These are phyloP conservation scores for Euura saliciscinereae DNA, from an alignment of 1,140 invertebrate genomes.

Conservation along the genomic window DNA sequence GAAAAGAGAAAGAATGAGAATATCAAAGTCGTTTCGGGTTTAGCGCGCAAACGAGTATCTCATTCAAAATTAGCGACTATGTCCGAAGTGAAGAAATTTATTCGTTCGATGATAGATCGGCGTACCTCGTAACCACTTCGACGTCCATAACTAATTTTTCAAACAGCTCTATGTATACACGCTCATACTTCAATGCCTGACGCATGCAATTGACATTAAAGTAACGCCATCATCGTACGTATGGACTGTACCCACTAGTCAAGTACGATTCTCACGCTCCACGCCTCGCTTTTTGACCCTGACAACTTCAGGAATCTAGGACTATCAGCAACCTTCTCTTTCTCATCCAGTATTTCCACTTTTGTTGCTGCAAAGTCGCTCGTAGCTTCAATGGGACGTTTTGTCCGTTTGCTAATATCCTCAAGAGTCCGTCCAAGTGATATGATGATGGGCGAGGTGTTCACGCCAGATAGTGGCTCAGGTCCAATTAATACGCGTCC, in stretches of 20 bases:
- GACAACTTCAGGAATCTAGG: background rate
- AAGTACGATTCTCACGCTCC: constrained; percentile 15
- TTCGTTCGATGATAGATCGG: constrained; percentile 22
- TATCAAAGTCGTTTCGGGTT: constrained; percentile 18
- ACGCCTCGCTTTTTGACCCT: background rate
- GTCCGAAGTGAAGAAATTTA: constrained; percentile 21
- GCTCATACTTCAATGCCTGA: too few species aligned
- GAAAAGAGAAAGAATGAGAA: constrained; percentile 17
- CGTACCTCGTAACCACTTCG: background rate
- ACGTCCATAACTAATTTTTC: too few species aligned
- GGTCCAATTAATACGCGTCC: constrained; percentile 55
- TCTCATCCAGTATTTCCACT: too few species aligned
- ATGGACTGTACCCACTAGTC: too few species aligned
- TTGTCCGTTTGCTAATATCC: too few species aligned
- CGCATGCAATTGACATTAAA: too few species aligned
- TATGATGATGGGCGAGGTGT: too few species aligned
- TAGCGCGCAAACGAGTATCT: constrained; percentile 36
- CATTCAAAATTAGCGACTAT: constrained; percentile 46
- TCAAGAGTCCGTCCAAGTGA: too few species aligned
- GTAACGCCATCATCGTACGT: too few species aligned
- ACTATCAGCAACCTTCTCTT: background rate
- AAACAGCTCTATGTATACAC: too few species aligned
- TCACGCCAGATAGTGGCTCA: constrained; percentile 42
- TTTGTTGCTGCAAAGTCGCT: too few species aligned
- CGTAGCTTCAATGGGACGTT: too few species aligned